A percentile compares a stretch with the other conserved stretches of the same genome.
Evolutionary conservation across 2,888 invertebrate species (phyloP).

Genomic region (Drosophila nr. medialis): DNA sequence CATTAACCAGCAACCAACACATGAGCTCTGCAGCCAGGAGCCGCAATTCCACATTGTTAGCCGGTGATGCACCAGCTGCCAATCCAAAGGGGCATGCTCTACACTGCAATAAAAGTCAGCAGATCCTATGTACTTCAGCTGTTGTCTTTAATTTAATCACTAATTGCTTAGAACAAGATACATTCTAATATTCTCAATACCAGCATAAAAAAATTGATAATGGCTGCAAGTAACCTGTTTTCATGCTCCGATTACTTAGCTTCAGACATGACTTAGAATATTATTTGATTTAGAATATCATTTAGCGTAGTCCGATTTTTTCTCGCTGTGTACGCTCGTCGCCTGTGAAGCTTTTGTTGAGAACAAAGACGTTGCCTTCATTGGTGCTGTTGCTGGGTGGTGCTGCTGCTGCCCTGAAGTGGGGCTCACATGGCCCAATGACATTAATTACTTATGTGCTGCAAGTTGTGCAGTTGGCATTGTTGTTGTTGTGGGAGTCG

Average conservation of each 20-base stretch:
- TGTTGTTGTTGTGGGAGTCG: not conserved
- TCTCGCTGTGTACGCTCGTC: not conserved
- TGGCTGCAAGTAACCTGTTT: not conserved
- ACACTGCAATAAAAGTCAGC: not conserved
- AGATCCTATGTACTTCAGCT: not conserved
- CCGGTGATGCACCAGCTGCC: conserved; percentile 48
- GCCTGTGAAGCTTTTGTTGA: conserved; percentile 5
- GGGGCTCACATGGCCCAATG: conserved; percentile 53
- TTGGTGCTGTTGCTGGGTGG: conserved; percentile 6
- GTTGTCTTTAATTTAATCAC: not conserved
- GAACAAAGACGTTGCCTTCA: conserved; percentile 41
- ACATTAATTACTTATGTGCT: conserved; percentile 44
- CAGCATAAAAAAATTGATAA: not conserved
- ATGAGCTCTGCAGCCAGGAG: conserved; percentile 25
- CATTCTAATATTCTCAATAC: not conserved
- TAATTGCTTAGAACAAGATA: not conserved
- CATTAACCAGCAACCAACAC: conserved; percentile 55
- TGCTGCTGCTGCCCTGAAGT: conserved; percentile 39
- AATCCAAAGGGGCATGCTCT: not conserved
- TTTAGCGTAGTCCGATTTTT: not conserved
- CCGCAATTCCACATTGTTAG: conserved; percentile 23
- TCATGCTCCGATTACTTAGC: not conserved
- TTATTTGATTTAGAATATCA: not conserved
- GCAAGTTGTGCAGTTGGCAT: conserved; percentile 1
- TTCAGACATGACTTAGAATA: not conserved